phyloP scores from a whole-genome alignment of 2,797 vertebrate genomes.

The Spea hammondii region DNA sequence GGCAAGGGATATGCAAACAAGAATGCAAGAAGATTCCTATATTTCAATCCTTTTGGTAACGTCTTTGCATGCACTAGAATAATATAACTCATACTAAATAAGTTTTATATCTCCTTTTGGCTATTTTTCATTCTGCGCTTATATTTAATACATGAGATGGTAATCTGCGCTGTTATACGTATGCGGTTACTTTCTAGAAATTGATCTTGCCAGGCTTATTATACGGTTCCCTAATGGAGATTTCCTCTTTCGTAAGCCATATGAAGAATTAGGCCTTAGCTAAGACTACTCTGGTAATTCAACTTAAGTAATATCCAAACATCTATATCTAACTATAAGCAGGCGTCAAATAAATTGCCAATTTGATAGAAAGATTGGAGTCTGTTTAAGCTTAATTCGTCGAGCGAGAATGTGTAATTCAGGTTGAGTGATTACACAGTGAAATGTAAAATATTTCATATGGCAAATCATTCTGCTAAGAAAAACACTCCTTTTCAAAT shows the following conservation, averaged over 20 bases:
- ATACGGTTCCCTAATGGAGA: constrained; percentile 9
- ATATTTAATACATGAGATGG: constrained; percentile 34
- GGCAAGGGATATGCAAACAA: background rate
- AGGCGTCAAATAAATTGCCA: background rate
- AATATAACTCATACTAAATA: constrained; percentile 19
- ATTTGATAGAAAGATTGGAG: background rate
- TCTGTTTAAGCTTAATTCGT: background rate
- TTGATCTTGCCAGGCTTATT: constrained; percentile 19
- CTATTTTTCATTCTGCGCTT: constrained; percentile 32
- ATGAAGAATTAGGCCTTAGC: constrained; percentile 9
- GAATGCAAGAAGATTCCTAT: background rate
- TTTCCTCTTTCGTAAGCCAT: constrained; percentile 2
- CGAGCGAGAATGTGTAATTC: background rate
- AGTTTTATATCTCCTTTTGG: background rate
- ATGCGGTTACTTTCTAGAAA: constrained; percentile 24
- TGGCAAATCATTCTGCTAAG: no score
- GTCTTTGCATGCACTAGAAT: background rate
- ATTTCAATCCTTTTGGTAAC: background rate
- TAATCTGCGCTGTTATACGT: constrained; percentile 11
- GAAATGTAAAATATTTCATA: no score
- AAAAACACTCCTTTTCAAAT: background rate
- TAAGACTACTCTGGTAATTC: background rate
- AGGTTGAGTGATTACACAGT: background rate
- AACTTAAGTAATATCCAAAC: constrained; percentile 7
- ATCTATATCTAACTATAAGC: background rate